Conservation (phyloP, 2,797 vertebrate species). For the Macrochelys suwanniensis region DNA sequence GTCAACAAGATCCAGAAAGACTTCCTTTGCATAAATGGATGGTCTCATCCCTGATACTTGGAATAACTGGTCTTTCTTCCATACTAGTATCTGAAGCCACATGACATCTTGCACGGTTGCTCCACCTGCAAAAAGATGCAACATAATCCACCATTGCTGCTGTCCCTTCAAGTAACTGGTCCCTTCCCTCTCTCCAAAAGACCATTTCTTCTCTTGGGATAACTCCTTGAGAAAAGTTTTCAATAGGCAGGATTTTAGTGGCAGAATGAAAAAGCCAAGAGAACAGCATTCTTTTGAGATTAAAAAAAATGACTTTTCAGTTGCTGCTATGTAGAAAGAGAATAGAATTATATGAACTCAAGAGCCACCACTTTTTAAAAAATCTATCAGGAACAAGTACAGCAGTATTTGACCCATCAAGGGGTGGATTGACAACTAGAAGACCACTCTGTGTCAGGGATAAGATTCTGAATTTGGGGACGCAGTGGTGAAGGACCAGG, state of each 20-base stretch:
- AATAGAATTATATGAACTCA: not conserved
- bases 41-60: not conserved
- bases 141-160: not conserved
- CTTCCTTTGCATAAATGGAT: not conserved
- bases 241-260: not conserved
- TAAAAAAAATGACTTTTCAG: not conserved
- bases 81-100: not conserved
- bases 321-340: not conserved
- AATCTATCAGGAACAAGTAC: not conserved
- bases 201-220: not conserved
- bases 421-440: not conserved
- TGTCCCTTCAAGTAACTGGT: not conserved
- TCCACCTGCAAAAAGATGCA: not conserved
- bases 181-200: not conserved
- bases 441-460: not conserved
- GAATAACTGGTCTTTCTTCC: not conserved
- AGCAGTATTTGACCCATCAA: not conserved
- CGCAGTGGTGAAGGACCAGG: not conserved
- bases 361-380: not conserved
- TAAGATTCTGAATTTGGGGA: not conserved
- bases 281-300: not conserved
- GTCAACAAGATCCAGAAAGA: constrained; percentile 19
- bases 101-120: not conserved
- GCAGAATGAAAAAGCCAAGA: not conserved
- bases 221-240: not conserved